Conservation (phyloP, 2,888 invertebrate genomes). For the Mythimna lalbum region DNA sequence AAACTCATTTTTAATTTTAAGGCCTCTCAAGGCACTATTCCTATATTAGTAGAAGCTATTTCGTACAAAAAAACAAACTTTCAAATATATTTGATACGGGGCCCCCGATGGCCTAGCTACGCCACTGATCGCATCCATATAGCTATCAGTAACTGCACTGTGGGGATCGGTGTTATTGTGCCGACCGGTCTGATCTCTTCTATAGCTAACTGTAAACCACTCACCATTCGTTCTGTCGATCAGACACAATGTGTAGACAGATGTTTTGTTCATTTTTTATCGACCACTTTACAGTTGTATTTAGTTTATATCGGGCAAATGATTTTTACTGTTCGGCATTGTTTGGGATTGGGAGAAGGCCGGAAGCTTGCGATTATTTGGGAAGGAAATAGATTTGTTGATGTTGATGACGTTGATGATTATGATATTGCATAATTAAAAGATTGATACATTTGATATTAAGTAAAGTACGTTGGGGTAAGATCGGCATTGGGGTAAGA, state of each 20-base stretch:
- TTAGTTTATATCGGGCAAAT: constrained; percentile 25
- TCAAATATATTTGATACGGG: too few species aligned
- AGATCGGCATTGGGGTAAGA: too few species aligned
- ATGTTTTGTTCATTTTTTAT: constrained; percentile 32
- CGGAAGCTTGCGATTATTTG: background rate
- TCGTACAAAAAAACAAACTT: too few species aligned
- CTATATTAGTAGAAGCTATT: too few species aligned
- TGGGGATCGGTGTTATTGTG: constrained; percentile 42
- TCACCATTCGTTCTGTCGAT: constrained; percentile 12
- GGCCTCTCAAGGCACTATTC: too few species aligned
- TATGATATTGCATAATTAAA: background rate
- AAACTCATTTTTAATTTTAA: too few species aligned
- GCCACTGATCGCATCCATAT: constrained; percentile 2
- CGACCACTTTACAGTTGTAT: constrained; percentile 34
- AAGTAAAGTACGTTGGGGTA: too few species aligned
- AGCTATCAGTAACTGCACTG: background rate
- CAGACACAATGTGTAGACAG: constrained; percentile 31
- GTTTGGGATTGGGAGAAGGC: constrained; percentile 22
- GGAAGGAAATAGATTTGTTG: background rate
- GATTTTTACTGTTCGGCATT: constrained; percentile 23
- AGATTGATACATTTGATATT: too few species aligned
- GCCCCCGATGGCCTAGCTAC: too few species aligned
- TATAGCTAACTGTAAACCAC: constrained; percentile 40
- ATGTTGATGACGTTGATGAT: background rate
- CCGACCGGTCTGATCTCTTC: constrained; percentile 48